These are phyloP conservation scores for Andrena dorsata DNA, from an alignment of 2,888 invertebrate genomes.

Conservation along the genomic window DNA sequence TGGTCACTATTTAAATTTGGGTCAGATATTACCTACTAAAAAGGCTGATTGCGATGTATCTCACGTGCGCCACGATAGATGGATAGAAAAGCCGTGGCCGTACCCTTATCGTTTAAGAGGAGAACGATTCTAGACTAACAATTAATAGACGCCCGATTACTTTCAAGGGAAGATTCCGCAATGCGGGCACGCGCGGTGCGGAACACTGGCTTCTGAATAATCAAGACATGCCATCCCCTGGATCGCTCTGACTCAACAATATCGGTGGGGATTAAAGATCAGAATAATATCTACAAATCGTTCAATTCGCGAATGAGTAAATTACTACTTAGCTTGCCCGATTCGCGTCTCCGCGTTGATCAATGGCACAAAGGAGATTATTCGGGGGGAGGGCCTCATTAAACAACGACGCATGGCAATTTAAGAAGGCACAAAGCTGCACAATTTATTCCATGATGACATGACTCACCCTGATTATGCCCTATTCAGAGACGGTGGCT, in stretches of 20 bases:
- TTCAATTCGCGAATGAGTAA: not conserved
- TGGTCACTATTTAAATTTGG: conserved; percentile 73
- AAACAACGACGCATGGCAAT: conserved; percentile 40
- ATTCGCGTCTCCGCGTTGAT: conserved; percentile 27
- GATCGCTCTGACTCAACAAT: not conserved
- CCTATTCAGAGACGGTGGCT: conserved; percentile 81
- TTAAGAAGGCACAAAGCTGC: conserved; percentile 58
- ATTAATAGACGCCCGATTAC: conserved; percentile 20
- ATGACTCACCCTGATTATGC: conserved; percentile 77
- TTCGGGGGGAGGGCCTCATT: conserved; percentile 23
- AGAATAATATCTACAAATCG: not conserved
- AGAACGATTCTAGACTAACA: conserved; percentile 42
- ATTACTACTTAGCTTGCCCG: conserved; percentile 1
- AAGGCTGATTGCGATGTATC: conserved; percentile 73
- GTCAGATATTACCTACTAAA: conserved; percentile 69
- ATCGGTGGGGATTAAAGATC: not conserved
- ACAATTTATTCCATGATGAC: conserved; percentile 55
- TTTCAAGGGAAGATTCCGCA: not conserved
- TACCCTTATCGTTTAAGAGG: conserved; percentile 33
- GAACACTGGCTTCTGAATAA: not conserved
- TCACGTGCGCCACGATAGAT: conserved; percentile 67
- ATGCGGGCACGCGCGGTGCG: not conserved
- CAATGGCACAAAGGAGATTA: conserved; percentile 30
- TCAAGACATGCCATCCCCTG: not conserved
- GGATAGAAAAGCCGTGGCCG: conserved; percentile 47